Evolutionary conservation across 2,888 invertebrate species (phyloP), one percentile per base, ranked within the genome.

Genomic region (Aphodius sticticus): DNA sequence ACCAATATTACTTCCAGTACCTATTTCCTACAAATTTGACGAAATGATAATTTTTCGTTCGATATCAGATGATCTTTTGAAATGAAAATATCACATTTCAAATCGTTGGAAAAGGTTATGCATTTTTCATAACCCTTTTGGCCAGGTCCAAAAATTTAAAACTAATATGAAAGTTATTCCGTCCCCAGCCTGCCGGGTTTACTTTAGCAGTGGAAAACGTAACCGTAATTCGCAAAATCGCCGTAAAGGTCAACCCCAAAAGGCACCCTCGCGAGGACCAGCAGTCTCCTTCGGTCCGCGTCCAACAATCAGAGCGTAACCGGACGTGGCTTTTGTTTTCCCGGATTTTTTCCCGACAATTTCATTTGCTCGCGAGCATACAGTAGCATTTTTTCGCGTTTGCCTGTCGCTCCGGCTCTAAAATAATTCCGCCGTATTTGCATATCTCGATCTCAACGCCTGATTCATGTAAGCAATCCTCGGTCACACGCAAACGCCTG

Each of bases 391-490:
- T 53, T 53, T 53, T 53, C 53, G 53, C 53, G 9, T 53, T 53
- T 53, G 53, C 53, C 53, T 53, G 7, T 53, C 53, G 53, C 53
- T 53, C 53, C 9, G 53, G 9, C 53, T 53, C 53, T 53, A 12
- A 53, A 53, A 53, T 53, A 53, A 53, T 53, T 12, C 53, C 9
- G 12, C 53, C 53, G 53, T 12, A 53, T 53, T 53, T 53, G 53
- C 53, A 53, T 53, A 53, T 53, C 53, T 53, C 53, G 1, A 53
- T 53, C 53, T 53, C 53, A 12, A 53, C 53, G 53, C 53, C 53
- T 53, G 53, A 53, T 53, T 53, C 53, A 53, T 53, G 53, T 53
- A 53, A 53, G 53, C 53, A 53, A 53, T 53, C 53, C 53, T 53
- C 53, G 53, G 53, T 53, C 53, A 53, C 53, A 53, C 53, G 53